A percentile compares a stretch with the other conserved stretches of the same genome.
These are phyloP conservation scores for Pseudococcus jackbeardsleyi DNA, from an alignment of 2,888 invertebrate genomes.

Conservation along the genomic window DNA sequence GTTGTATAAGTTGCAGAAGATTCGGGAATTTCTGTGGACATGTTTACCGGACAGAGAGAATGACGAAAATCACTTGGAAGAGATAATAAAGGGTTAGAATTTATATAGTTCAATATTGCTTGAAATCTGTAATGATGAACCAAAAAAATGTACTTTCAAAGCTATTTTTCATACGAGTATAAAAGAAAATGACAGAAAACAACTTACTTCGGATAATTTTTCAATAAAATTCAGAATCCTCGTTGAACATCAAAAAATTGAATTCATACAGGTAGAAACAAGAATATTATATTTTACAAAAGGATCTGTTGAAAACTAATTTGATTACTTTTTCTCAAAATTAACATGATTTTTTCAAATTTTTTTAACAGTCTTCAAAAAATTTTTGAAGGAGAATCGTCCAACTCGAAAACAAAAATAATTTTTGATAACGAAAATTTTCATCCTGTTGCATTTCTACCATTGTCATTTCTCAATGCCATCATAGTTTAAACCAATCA, in stretches of 20 bases:
- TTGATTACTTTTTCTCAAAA: too few relatives aligned
- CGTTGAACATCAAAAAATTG: too few relatives aligned
- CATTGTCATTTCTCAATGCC: neutral
- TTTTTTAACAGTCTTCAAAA: too few relatives aligned
- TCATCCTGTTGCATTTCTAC: neutral
- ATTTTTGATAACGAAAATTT: slow-evolving; percentile 3
- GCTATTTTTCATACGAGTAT: too few relatives aligned
- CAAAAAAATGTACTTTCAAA: neutral
- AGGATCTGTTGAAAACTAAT: too few relatives aligned
- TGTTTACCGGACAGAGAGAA: neutral
- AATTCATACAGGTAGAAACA: too few relatives aligned
- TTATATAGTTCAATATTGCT: neutral
- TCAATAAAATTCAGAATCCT: too few relatives aligned
- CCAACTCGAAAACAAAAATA: neutral
- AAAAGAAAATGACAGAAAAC: too few relatives aligned
- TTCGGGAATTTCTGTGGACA: neutral
- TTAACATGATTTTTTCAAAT: too few relatives aligned
- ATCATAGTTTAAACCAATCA: neutral
- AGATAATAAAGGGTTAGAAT: neutral
- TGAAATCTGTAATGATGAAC: neutral
- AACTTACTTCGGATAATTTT: too few relatives aligned
- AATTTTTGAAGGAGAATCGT: neutral
- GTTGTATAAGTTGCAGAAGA: neutral
- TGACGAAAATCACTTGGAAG: neutral
- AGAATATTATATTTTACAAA: too few relatives aligned